These are phyloP conservation scores for Zootoca vivipara DNA, from an alignment of 2,113 vertebrate genomes.

Conservation along the genomic window DNA sequence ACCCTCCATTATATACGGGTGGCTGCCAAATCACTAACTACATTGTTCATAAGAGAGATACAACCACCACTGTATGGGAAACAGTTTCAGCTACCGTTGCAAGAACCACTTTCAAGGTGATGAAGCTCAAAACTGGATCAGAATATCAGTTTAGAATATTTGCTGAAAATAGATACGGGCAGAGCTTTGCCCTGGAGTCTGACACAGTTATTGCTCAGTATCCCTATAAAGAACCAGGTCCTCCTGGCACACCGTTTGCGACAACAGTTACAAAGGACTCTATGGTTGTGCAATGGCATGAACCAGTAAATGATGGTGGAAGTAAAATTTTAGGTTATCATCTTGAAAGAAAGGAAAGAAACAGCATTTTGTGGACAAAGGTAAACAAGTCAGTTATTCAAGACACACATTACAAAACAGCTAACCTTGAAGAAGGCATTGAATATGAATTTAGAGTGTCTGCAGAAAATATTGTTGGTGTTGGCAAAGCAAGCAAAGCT, in stretches of 20 bases:
- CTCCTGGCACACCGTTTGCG: constrained; percentile 94
- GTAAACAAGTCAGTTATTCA: constrained; percentile 94
- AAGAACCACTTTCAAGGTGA: constrained; percentile 91
- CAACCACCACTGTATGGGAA: constrained; percentile 91
- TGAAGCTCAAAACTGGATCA: constrained; percentile 91
- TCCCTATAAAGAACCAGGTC: constrained; percentile 95
- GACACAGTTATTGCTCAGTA: constrained; percentile 88
- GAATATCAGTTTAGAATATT: constrained; percentile 99
- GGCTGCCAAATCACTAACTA: constrained; percentile 98
- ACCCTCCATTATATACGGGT: constrained; percentile 88
- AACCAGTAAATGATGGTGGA: constrained; percentile 93
- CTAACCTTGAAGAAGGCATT: constrained; percentile 92
- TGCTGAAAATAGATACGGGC: constrained; percentile 95
- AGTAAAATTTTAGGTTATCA: constrained; percentile 93
- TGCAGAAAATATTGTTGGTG: constrained; percentile 97
- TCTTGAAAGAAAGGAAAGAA: constrained; percentile 96
- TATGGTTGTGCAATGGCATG: constrained; percentile 95
- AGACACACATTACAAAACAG: constrained; percentile 89
- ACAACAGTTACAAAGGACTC: constrained; percentile 88
- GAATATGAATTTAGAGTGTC: constrained; percentile 96
- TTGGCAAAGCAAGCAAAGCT: constrained; percentile 93
- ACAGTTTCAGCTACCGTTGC: constrained; percentile 88
- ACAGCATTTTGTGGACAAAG: constrained; percentile 96
- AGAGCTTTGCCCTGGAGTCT: constrained; percentile 94
- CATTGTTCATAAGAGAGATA: constrained; percentile 95